Evolutionary conservation across 2,888 invertebrate genomes (phyloP), one percentile per base, ranked within the genome.

Genomic region (Elegia similella): DNA sequence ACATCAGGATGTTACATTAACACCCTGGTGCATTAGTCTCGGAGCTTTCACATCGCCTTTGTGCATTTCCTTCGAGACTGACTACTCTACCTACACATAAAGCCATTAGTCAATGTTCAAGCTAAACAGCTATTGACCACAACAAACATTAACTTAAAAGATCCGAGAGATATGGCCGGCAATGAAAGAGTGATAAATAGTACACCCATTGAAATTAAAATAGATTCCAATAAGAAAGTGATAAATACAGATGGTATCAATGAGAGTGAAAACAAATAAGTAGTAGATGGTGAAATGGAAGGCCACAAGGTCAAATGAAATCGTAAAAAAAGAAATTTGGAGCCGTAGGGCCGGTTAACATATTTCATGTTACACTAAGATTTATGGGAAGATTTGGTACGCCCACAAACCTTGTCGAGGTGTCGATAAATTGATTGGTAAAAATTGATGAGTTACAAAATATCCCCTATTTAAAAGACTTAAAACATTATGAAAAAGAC

Each of bases 41-140:
- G 63, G 64, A 72, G 73, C 79, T 75, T 76, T 80, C 76, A 71
- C 73, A 63, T 67, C 70, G 61, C 69, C 72, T 76, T 70, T 72
- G 72, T 73, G 68, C 62, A 64, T 67, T 68, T 73, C 67, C 70
- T 70, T 66, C 64, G 63, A 63, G 65, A 65, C 65, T 63, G 56
- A 58, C 44, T 54, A 57, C 58, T 55, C 43, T 60, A 65, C 61
- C 55, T 60, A 54, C 58, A 62, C 59, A 60, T 56, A 63, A 61
- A 70, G 59, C 60, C 62, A 72, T 72, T 72, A 70, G 64, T 76
- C 68, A 72, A 63, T 65, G 67, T 62, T 66, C 62, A 59, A 63
- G 57, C 60, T 62, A 62, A 62, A 48, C 55, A 62, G 60, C 62
- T 65, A 70, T 71, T 69, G 69, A 74, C 64, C 55, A 65, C 63